phyloP scores from a whole-genome alignment of 1,140 invertebrate genomes.

The Babylonia areolata region DNA sequence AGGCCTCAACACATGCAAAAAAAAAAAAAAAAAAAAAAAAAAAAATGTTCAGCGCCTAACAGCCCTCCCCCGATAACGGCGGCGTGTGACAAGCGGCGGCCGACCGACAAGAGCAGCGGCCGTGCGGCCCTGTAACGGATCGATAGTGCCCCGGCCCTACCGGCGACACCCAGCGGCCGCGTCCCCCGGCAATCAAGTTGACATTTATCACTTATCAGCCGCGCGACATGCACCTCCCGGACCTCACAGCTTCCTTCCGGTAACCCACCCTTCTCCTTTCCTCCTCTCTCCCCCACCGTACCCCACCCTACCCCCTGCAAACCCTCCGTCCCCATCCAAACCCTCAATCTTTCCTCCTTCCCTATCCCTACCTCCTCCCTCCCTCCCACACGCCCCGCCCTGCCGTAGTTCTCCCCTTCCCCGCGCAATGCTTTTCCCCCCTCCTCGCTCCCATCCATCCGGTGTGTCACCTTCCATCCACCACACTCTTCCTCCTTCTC shows the following conservation, averaged over 20 bases:
- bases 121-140: too few species aligned
- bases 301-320: background rate
- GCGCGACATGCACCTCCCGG: conserved; percentile 21
- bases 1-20: too few species aligned
- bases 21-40: too few species aligned
- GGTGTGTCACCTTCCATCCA: too few species aligned
- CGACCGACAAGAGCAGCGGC: background rate
- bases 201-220: conserved; percentile 30
- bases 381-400: background rate
- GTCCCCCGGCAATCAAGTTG: conserved; percentile 26
- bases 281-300: background rate
- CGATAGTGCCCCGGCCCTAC: too few species aligned
- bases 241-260: conserved; percentile 26
- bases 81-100: background rate
- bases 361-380: background rate
- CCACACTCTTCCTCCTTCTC: too few species aligned
- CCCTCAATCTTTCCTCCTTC: background rate
- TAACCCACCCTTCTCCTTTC: background rate
- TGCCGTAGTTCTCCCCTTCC: background rate
- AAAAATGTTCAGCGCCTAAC: background rate
- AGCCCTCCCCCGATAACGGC: background rate
- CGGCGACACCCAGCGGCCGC: background rate
- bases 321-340: background rate
- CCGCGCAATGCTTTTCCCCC: too few species aligned
- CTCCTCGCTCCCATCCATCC: too few species aligned